Evolutionary conservation across 2,113 vertebrate genomes (phyloP).

Genomic region (Planiliza haematocheilus): DNA sequence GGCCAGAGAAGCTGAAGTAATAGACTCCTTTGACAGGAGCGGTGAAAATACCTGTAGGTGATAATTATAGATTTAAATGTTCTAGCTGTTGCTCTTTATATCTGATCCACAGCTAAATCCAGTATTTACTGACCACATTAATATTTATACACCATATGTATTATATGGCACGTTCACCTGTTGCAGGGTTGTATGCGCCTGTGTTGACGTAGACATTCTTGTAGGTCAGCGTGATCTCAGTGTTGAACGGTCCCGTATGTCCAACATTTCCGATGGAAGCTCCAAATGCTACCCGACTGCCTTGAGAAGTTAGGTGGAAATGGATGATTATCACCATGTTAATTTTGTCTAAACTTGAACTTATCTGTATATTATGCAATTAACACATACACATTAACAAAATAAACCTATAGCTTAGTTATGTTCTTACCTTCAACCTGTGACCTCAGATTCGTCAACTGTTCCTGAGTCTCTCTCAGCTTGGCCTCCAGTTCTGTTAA

Average conservation of each 20-base stretch:
- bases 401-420: too few species aligned
- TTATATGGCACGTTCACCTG: conserved; percentile 20
- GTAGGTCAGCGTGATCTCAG: conserved; percentile 37
- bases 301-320: conserved; percentile 11
- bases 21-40: conserved; percentile 61
- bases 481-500: conserved; percentile 27
- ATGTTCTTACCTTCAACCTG: conserved; percentile 17
- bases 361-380: too few species aligned
- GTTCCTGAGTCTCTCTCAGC: conserved; percentile 8
- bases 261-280: neutral
- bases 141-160: neutral
- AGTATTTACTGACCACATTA: too few species aligned
- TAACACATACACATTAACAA: too few species aligned
- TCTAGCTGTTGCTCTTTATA: neutral
- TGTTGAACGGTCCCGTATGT: conserved; percentile 21
- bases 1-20: conserved; percentile 63
- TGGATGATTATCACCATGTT: accelerated
- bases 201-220: conserved; percentile 41
- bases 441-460: conserved; percentile 11
- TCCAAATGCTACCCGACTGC: conserved; percentile 31
- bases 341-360: neutral
- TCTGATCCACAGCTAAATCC: too few species aligned
- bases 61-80: neutral
- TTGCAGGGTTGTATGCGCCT: conserved; percentile 46
- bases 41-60: conserved; percentile 61